Conservation (phyloP, 2,113 vertebrate genomes). For the Macroglossus sobrinus region DNA sequence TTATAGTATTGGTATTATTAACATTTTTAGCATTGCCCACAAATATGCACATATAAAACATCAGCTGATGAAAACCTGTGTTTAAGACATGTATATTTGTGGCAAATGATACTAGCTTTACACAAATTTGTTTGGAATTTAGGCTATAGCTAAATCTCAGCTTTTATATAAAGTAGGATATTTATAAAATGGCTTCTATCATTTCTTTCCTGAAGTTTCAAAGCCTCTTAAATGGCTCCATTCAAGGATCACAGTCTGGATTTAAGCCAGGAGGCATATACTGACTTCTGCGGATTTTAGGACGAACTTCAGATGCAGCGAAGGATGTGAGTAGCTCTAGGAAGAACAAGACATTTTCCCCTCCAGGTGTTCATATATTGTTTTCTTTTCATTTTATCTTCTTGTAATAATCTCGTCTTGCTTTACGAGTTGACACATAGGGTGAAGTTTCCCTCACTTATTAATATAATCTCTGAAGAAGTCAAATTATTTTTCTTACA, state of each 20-base stretch:
- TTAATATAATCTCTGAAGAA: constrained; percentile 63
- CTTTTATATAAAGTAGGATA: neutral
- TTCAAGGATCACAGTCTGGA: neutral
- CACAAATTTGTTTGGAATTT: constrained; percentile 5
- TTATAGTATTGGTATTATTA: too few relatives aligned
- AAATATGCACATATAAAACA: neutral
- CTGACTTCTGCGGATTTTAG: constrained; percentile 13
- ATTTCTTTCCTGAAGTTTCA: neutral
- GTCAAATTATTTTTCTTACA: constrained; percentile 51
- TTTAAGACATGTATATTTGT: neutral
- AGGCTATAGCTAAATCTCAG: neutral
- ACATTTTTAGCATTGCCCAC: neutral
- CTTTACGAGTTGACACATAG: constrained; percentile 38
- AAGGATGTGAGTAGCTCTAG: neutral
- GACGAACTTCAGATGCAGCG: neutral
- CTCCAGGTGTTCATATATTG: constrained; percentile 54
- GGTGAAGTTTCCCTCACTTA: constrained; percentile 52
- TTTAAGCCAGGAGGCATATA: neutral
- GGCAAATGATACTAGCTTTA: neutral
- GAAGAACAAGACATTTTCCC: constrained; percentile 39
- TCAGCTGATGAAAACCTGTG: neutral
- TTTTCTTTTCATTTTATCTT: constrained; percentile 52
- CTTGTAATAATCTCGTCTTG: constrained; percentile 59
- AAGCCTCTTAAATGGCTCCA: neutral
- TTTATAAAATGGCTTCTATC: neutral